These are phyloP conservation scores for Spinus olivaceus DNA, from an alignment of 2,797 vertebrate genomes.

Conservation along the genomic window DNA sequence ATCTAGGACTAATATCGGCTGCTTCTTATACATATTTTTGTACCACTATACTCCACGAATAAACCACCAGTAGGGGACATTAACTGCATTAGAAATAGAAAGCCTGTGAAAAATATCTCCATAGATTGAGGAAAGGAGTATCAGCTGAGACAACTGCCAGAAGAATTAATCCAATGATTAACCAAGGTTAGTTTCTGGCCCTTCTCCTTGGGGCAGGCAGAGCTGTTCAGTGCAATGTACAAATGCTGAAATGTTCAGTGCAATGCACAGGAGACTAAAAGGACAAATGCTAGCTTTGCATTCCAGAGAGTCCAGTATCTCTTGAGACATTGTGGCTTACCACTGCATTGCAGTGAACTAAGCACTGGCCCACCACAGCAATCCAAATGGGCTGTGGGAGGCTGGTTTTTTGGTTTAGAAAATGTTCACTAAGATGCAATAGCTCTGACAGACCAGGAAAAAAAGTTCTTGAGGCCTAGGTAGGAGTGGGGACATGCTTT, in stretches of 20 bases:
- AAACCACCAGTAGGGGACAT: conserved; percentile 57
- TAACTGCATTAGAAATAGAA: conserved; percentile 32
- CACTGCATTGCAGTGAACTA: background rate
- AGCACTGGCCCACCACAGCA: background rate
- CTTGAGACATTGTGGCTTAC: background rate
- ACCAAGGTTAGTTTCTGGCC: background rate
- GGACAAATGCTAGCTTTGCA: background rate
- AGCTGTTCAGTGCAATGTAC: background rate
- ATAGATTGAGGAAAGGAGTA: background rate
- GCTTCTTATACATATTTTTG: background rate
- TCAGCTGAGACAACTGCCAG: background rate
- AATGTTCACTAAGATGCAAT: background rate
- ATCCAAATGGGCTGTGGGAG: background rate
- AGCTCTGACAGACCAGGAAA: background rate
- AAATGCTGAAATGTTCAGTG: background rate
- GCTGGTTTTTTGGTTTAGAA: background rate
- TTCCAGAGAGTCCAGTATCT: background rate
- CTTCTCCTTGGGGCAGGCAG: background rate
- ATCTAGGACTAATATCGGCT: background rate
- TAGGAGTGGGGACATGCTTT: background rate
- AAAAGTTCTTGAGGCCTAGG: background rate
- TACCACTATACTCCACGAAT: background rate
- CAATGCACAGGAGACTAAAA: background rate
- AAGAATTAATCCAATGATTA: background rate
- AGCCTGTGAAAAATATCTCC: background rate